Evolutionary conservation across 1,140 invertebrate genomes (phyloP), one percentile per base, ranked within the genome.

Genomic region (Maconellicoccus hirsutus): DNA sequence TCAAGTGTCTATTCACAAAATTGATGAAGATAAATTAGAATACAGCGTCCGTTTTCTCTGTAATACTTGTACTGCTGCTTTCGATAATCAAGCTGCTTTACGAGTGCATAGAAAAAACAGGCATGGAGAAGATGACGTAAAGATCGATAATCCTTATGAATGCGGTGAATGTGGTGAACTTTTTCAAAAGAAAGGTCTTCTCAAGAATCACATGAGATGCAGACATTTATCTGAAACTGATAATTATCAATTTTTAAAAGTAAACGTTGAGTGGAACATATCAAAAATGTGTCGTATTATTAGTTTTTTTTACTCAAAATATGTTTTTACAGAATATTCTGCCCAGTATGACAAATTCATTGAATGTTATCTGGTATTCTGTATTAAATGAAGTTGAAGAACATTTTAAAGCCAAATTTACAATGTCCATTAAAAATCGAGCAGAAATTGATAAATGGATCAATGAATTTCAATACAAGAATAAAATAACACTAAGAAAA

Each of bases 201-300:
- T 52, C 2, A 14, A 52, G n/a, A 4, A 52, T 52, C 42, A 52
- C 16, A 52, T 52, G 42, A 52, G 42, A 52, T 52, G n/a, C n/a
- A 52, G 42, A 52, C 42, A 52, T 52, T 52, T 52, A 52, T 52
- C 42, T 52, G 42, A 52, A 52, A 52, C 42, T 14, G 42, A 52
- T 16, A 52, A 52, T 52, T 52, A 52, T 16, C 42, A 52, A 52
- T 52, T 52, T 52, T 52, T 52, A 16, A 52, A 19, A 19, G 42
- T 52, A 16, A 52, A 16, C n/a, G 2, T 19, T 52, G 16, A n/a
- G n/a, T n/a, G n/a, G n/a, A n/a, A n/a, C n/a, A n/a, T n/a, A n/a
- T n/a, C n/a, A n/a, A n/a, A n/a, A n/a, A n/a, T n/a, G n/a, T n/a
- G n/a, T n/a, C n/a, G n/a, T n/a, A 52, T 52, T 2, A 52, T 8